These are phyloP conservation scores for Squalus acanthias DNA, from an alignment of 2,797 vertebrate species.

Conservation along the genomic window DNA sequence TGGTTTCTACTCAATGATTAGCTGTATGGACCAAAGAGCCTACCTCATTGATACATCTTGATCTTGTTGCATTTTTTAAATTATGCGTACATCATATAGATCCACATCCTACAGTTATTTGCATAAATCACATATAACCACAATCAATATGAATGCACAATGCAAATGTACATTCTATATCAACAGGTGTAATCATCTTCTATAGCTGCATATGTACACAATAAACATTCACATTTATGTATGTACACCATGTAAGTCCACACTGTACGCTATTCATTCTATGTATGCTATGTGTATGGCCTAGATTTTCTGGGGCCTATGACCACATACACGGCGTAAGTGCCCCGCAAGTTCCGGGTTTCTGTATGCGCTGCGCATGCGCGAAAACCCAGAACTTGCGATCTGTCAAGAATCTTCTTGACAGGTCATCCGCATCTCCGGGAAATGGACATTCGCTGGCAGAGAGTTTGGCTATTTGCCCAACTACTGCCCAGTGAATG, in stretches of 20 bases:
- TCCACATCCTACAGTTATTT: neutral
- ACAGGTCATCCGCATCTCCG: too few species aligned
- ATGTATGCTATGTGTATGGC: neutral
- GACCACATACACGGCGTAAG: too few species aligned
- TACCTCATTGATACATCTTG: neutral
- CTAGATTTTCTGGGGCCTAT: too few species aligned
- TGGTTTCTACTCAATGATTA: neutral
- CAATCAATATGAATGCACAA: neutral
- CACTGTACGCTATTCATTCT: neutral
- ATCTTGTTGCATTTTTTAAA: neutral
- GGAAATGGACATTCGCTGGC: too few species aligned
- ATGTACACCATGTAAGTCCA: neutral
- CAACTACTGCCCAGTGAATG: too few species aligned
- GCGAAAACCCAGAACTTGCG: too few species aligned
- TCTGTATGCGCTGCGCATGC: too few species aligned
- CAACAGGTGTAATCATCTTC: neutral
- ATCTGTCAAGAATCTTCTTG: too few species aligned
- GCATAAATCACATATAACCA: neutral
- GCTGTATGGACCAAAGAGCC: neutral
- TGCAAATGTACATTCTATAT: neutral
- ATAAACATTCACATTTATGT: neutral
- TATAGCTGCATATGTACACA: neutral
- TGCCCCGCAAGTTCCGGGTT: too few species aligned
- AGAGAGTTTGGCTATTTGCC: too few species aligned
- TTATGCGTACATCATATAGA: neutral